A percentile compares a stretch with the other conserved stretches of the same genome.
phyloP scores from a whole-genome alignment of 2,888 invertebrate genomes.

The Chymomyza amoena region DNA sequence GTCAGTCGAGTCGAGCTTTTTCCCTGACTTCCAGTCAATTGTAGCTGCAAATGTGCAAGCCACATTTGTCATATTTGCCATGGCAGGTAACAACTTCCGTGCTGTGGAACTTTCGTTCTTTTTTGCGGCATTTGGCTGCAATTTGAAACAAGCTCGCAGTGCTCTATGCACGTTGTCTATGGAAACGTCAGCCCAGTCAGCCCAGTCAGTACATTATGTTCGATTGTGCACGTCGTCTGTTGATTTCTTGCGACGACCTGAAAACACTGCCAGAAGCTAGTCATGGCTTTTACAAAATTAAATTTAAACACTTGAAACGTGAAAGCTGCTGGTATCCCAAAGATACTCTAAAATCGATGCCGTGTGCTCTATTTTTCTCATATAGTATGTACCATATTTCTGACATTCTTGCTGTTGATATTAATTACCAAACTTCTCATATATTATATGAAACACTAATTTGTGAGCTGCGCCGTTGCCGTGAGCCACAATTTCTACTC shows the following conservation, averaged over 20 bases:
- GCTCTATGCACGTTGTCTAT: neutral
- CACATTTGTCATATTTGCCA: constrained; percentile 70
- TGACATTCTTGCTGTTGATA: neutral
- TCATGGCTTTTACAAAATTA: constrained; percentile 53
- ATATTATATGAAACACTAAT: constrained; percentile 29
- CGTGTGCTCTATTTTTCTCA: neutral
- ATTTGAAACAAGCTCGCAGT: neutral
- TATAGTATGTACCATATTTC: neutral
- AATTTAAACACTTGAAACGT: constrained; percentile 67
- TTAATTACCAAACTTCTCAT: constrained; percentile 32
- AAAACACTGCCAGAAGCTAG: constrained; percentile 32
- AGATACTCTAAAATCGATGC: too few relatives aligned
- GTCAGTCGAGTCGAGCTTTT: constrained; percentile 50
- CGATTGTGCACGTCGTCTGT: constrained; percentile 66
- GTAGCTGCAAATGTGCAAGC: constrained; percentile 17
- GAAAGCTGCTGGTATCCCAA: constrained; percentile 42
- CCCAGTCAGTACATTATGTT: constrained; percentile 59
- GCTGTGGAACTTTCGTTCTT: constrained; percentile 32
- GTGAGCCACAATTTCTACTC: neutral
- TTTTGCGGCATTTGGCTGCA: neutral
- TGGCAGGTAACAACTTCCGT: constrained; percentile 69
- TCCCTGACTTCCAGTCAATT: constrained; percentile 3
- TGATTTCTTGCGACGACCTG: constrained; percentile 68
- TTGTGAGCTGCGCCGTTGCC: constrained; percentile 27
- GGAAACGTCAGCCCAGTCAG: neutral